Base-by-base conservation (phyloP, 2,113 vertebrate species). In the Gymnobelideus leadbeateri region DNA sequence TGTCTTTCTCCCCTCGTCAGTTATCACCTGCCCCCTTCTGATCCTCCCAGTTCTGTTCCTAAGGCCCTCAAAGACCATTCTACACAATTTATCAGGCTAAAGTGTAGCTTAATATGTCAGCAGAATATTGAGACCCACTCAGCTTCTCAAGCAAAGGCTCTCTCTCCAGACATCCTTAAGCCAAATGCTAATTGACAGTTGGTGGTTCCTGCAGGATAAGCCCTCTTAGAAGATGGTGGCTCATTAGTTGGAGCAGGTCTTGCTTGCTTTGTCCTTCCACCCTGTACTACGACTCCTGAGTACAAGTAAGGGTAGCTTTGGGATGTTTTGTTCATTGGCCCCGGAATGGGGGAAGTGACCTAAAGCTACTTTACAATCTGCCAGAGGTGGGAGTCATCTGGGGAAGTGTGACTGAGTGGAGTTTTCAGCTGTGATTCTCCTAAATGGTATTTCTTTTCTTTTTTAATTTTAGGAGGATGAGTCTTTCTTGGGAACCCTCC, bases 401-500 rank as follows among this genome's bases (percentile, higher is more conserved):
- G 68, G 1, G 31, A 93, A n/a, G 89, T 95, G 91, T 93, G 84
- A 91, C 51, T 96, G 51, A 92, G 10, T 96, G 61, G 90, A 43
- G 93, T 43, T 91, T 95, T 94, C 47, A 93, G 57, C 89, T 91
- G 0, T 93, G 89, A 93, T 52, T 96, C 91, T 51, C 26, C 37
- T 91, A n/a, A 84, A 19, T 84, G 68, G 0, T 91, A 89, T 94
- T 96, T 91, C 94, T 95, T 91, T 96, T 90, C 94, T 95, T 91
- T 89, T 96, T 12, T 97, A 89, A 97, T 43, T 43, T 84, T 84
- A 99, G 98, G 99, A 98, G 2, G 98, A 98, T 57, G 98, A 98
- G 12, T 99, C 98, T 96, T 99, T 99, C 97, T 98, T 99, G 98
- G 99, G 99, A 37, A 97, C 96, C 93, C 98, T 99, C 61, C 98